Percentiles rank a stretch among this genome's conserved stretches.
phyloP scores from a whole-genome alignment of 2,888 invertebrate species.

The Notodonta ziczac region DNA sequence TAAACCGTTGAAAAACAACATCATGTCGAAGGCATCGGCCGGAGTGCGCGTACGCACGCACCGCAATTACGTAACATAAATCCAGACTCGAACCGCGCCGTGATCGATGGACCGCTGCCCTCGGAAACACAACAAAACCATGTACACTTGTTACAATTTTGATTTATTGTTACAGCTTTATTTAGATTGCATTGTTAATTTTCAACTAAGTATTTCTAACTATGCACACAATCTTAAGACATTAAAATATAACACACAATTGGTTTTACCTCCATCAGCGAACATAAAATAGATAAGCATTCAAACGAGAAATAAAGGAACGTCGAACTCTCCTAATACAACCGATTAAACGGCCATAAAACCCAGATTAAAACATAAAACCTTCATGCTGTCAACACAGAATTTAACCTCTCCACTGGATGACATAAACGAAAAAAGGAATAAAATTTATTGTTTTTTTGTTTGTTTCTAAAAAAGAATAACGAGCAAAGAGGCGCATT shows the following conservation, averaged over 20 bases:
- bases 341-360: conserved; percentile 73
- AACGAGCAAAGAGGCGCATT: conserved; percentile 82
- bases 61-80: conserved; percentile 80
- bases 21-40: conserved; percentile 54
- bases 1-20: conserved; percentile 62
- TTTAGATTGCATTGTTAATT: conserved; percentile 57
- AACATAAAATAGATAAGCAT: conserved; percentile 65
- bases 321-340: conserved; percentile 56
- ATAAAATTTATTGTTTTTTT: conserved; percentile 41
- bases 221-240: conserved; percentile 1
- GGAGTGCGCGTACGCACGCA: conserved; percentile 58
- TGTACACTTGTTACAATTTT: conserved; percentile 65
- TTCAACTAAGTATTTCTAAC: conserved; percentile 42
- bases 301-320: conserved; percentile 52
- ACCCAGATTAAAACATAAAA: conserved; percentile 82
- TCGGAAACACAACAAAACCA: conserved; percentile 63
- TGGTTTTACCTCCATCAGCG: conserved; percentile 51
- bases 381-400: conserved; percentile 80
- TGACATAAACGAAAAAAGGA: conserved; percentile 70
- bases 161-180: conserved; percentile 64
- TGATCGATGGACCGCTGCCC: conserved; percentile 72
- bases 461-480: conserved; percentile 62
- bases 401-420: conserved; percentile 75
- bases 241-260: conserved; percentile 44
- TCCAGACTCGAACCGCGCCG: conserved; percentile 66